These are phyloP conservation scores for Aythya baeri DNA, from an alignment of 2,113 vertebrate genomes.

Conservation along the genomic window DNA sequence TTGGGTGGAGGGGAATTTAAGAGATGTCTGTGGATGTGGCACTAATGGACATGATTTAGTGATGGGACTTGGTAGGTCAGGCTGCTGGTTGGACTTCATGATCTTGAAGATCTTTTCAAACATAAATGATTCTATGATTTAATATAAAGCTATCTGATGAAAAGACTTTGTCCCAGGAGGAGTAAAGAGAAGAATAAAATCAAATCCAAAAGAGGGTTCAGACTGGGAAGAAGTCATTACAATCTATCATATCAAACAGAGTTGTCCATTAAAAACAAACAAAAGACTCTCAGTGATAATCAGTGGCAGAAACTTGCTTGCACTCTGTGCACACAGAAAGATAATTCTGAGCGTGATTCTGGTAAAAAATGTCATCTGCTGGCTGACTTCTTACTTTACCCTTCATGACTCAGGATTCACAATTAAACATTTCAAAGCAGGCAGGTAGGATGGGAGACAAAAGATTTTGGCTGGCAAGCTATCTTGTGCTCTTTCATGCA, in stretches of 20 bases:
- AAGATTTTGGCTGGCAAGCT: neutral
- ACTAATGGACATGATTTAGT: neutral
- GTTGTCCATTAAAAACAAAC: neutral
- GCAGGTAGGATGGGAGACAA: neutral
- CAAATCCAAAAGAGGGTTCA: neutral
- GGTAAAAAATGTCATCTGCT: rapidly evolving
- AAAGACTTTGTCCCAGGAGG: neutral
- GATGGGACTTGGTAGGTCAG: neutral
- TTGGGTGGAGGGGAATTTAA: neutral
- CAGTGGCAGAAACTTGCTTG: neutral
- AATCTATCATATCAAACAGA: neutral
- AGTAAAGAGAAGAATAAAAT: neutral
- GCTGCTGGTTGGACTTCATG: neutral
- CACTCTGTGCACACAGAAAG: neutral
- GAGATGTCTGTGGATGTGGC: neutral
- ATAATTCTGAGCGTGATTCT: neutral
- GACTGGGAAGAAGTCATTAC: neutral
- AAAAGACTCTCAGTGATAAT: neutral
- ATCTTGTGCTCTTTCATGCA: neutral
- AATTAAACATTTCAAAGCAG: rapidly evolving
- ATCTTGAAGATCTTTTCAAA: neutral
- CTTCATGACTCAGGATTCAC: neutral
- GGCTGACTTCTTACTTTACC: neutral
- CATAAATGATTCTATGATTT: neutral
- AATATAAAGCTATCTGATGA: neutral